Percentiles rank a stretch among this genome's conserved stretches.
phyloP scores from a whole-genome alignment of 2,113 vertebrate species.

The Garra rufa region DNA sequence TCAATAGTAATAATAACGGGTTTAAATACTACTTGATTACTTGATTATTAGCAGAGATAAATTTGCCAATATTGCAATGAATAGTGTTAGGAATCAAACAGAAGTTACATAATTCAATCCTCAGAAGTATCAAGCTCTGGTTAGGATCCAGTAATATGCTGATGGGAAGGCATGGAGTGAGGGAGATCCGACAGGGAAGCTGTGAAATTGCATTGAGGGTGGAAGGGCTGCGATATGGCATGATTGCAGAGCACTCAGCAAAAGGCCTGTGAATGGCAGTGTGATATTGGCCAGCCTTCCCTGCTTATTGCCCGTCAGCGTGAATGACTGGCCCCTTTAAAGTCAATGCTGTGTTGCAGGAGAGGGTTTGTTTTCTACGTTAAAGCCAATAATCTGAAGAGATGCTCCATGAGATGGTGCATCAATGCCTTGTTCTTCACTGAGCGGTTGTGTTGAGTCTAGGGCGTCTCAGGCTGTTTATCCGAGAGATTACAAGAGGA shows the following conservation, averaged over 20 bases:
- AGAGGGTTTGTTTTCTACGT: conserved; percentile 60
- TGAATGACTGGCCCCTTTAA: conserved; percentile 59
- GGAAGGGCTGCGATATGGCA: conserved; percentile 33
- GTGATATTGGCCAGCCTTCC: conserved; percentile 58
- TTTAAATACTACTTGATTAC: conserved; percentile 24
- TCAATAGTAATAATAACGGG: conserved; percentile 13
- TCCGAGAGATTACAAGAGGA: conserved; percentile 6
- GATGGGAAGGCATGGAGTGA: neutral
- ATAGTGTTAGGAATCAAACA: conserved; percentile 2
- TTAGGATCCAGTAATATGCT: conserved; percentile 8
- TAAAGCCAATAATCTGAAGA: conserved; percentile 63
- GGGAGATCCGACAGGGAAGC: conserved; percentile 37
- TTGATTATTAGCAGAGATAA: neutral
- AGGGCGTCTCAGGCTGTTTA: conserved; percentile 28
- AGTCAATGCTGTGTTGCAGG: conserved; percentile 52
- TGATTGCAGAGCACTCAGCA: conserved; percentile 57
- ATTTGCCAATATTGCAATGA: neutral
- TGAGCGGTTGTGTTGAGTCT: conserved; percentile 41
- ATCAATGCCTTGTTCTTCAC: conserved; percentile 51
- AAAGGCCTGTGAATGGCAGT: conserved; percentile 24
- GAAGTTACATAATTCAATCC: conserved; percentile 19
- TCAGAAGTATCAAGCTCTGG: neutral
- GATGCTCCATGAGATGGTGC: conserved; percentile 61
- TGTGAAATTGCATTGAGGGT: conserved; percentile 48
- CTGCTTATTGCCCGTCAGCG: conserved; percentile 49